Percentiles rank a stretch among this genome's conserved stretches.
phyloP scores from a whole-genome alignment of 2,888 invertebrate species.

The Aphodius granarius region DNA sequence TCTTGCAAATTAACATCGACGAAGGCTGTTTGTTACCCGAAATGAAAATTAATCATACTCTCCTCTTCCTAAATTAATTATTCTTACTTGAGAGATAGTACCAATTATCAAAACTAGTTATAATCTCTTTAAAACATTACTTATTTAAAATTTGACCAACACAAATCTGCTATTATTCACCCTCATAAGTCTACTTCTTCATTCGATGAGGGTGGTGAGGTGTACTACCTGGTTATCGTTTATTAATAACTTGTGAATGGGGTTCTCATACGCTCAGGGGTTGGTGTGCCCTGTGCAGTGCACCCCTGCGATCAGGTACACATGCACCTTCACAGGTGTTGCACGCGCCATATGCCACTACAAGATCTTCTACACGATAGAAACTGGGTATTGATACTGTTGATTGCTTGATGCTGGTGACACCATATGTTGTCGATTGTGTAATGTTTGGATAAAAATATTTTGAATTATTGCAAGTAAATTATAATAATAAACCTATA shows the following conservation, averaged over 20 bases:
- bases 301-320: constrained; percentile 24
- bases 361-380: constrained; percentile 34
- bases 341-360: constrained; percentile 37
- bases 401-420: constrained; percentile 36
- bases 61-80: not conserved
- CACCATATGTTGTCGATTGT: constrained; percentile 45
- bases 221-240: not conserved
- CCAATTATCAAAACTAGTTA: not conserved
- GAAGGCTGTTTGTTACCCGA: not conserved
- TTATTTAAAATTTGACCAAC: too few species aligned
- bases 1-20: not conserved
- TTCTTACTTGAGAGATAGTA: not conserved
- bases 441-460: constrained; percentile 41
- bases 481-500: not conserved
- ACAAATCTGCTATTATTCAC: too few species aligned
- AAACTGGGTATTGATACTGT: constrained; percentile 34
- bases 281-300: not conserved
- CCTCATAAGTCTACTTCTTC: not conserved
- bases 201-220: not conserved
- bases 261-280: not conserved
- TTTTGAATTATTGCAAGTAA: constrained; percentile 33
- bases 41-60: not conserved
- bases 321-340: constrained; percentile 35
- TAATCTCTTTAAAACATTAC: too few species aligned
- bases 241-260: not conserved